Percentiles rank a stretch among this genome's conserved stretches.
phyloP scores from a whole-genome alignment of 2,797 vertebrate species.

The Phrynocephalus guinanensis region DNA sequence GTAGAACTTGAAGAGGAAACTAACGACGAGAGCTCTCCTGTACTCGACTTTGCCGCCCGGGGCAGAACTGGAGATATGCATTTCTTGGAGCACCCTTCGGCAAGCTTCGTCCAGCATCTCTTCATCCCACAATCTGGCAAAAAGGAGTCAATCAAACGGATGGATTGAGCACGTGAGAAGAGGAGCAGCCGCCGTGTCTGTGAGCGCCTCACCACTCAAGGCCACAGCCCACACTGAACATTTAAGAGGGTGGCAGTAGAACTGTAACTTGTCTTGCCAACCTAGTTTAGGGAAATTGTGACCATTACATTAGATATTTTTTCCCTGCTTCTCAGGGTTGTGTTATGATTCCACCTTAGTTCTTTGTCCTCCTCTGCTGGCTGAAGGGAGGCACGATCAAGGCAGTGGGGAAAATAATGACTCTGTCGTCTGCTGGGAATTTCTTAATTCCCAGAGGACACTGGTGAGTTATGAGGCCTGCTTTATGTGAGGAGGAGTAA shows the following conservation, averaged over 20 bases:
- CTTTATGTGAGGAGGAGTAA: neutral
- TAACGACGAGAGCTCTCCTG: conserved; percentile 85
- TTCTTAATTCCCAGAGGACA: neutral
- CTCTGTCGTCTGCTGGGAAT: neutral
- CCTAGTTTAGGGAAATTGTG: neutral
- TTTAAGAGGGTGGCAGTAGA: neutral
- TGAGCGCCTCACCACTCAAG: neutral
- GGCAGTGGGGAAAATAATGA: neutral
- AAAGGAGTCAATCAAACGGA: conserved; percentile 24
- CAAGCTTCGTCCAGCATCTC: conserved; percentile 83
- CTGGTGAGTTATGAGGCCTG: neutral
- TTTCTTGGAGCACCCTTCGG: conserved; percentile 83
- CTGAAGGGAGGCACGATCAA: neutral
- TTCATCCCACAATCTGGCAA: conserved; percentile 85
- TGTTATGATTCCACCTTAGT: neutral
- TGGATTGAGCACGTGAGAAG: conserved; percentile 4
- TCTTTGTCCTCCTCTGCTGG: neutral
- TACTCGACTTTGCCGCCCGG: conserved; percentile 84
- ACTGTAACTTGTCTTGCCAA: neutral
- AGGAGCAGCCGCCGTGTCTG: neutral
- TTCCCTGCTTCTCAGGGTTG: too few relatives aligned
- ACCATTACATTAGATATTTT: neutral
- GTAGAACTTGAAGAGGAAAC: conserved; percentile 91
- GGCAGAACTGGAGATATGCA: conserved; percentile 76
- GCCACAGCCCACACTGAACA: too few relatives aligned